Percentiles rank a stretch among this genome's conserved stretches.
Conservation (phyloP, 2,888 invertebrate genomes). For the Anticlea derivata region DNA sequence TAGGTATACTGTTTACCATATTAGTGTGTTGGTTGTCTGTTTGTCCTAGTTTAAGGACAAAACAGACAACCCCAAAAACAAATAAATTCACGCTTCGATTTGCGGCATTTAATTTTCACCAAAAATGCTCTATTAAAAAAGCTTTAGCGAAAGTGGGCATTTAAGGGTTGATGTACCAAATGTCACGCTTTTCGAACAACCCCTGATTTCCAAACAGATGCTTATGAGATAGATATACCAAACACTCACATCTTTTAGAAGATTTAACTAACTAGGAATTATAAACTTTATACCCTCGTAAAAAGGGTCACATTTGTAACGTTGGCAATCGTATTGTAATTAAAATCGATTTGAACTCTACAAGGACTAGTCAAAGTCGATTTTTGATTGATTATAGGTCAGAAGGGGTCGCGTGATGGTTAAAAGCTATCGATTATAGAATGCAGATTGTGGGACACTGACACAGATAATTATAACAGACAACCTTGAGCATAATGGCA, state of each 20-base stretch:
- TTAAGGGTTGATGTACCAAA: slow-evolving; percentile 64
- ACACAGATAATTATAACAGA: slow-evolving; percentile 41
- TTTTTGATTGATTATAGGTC: slow-evolving; percentile 9
- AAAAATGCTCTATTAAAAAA: slow-evolving; percentile 57
- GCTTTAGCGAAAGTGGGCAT: slow-evolving; percentile 58
- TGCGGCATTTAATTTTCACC: slow-evolving; percentile 23
- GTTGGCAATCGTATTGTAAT: neutral
- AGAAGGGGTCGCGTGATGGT: slow-evolving; percentile 39
- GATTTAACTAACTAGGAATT: slow-evolving; percentile 6
- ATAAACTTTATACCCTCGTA: neutral
- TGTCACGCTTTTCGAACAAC: slow-evolving; percentile 58
- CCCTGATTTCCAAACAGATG: slow-evolving; percentile 66
- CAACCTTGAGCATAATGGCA: too few species aligned
- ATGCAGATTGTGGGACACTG: slow-evolving; percentile 48
- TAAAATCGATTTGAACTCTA: slow-evolving; percentile 4
- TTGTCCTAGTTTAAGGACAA: neutral
- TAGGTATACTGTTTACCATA: neutral
- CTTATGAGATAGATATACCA: slow-evolving; percentile 36
- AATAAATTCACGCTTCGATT: slow-evolving; percentile 39
- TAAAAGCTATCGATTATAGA: slow-evolving; percentile 43
- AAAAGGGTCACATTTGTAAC: slow-evolving; percentile 1
- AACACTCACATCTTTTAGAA: slow-evolving; percentile 9
- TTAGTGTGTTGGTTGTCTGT: neutral
- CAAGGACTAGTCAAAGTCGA: neutral
- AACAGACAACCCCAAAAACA: slow-evolving; percentile 21